phyloP scores from a whole-genome alignment of 1,140 invertebrate species.

The Leptonema lineaticorne region DNA sequence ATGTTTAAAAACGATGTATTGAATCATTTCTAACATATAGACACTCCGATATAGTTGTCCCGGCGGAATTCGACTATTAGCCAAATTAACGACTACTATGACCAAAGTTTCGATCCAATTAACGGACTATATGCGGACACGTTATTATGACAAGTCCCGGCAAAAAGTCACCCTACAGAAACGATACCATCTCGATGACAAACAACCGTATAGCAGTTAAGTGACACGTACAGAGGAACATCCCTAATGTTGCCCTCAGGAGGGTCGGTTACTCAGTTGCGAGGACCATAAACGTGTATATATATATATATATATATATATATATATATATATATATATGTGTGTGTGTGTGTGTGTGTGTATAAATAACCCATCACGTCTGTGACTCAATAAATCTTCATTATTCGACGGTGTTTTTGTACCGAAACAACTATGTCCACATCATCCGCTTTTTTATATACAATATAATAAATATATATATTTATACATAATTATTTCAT shows the following conservation, averaged over 20 bases:
- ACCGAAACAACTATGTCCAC: too few relatives aligned
- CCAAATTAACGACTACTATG: not conserved
- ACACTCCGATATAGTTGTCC: too few relatives aligned
- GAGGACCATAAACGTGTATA: not conserved
- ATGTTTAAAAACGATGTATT: not conserved
- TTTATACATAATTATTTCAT: too few relatives aligned
- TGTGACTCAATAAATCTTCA: conserved; percentile 39
- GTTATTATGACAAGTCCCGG: too few relatives aligned
- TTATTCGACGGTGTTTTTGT: conserved; percentile 31
- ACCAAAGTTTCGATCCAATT: not conserved
- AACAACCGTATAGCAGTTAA: conserved; percentile 12
- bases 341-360: too few relatives aligned
- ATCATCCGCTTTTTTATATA: too few relatives aligned
- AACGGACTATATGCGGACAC: too few relatives aligned
- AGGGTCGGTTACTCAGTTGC: not conserved
- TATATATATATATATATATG: too few relatives aligned
- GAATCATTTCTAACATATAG: too few relatives aligned
- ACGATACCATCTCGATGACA: conserved; percentile 3
- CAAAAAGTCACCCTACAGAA: not conserved
- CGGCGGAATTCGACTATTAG: not conserved
- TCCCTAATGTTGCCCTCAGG: not conserved
- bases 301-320: not conserved
- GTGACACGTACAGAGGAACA: conserved; percentile 16
- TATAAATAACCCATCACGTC: conserved; percentile 27
- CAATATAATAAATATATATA: too few relatives aligned